Conservation (phyloP, 1,140 invertebrate species). For the Aporrectodea caliginosa region DNA sequence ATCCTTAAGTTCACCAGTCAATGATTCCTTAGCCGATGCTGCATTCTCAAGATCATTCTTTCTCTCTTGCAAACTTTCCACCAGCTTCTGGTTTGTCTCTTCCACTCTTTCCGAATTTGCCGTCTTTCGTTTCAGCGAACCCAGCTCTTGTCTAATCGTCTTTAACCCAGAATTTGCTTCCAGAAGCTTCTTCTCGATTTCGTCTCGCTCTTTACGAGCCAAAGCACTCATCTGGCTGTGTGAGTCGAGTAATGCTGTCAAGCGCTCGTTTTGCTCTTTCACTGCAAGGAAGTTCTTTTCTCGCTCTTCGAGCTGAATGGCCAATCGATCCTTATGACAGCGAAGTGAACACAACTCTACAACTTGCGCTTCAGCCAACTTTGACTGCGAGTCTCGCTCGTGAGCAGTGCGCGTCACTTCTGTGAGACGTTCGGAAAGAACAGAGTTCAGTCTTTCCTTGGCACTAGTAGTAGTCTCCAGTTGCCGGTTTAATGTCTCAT, state of each 20-base stretch:
- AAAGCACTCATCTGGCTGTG: neutral
- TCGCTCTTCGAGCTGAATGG: slow-evolving; percentile 47
- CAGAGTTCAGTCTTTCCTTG: slow-evolving; percentile 37
- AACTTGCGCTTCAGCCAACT: slow-evolving; percentile 41
- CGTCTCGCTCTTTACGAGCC: neutral
- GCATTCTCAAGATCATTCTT: neutral
- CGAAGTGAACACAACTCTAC: slow-evolving; percentile 36
- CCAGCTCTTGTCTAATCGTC: too few species aligned
- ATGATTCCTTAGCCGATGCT: neutral
- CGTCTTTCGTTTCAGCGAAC: neutral
- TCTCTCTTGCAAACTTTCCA: neutral
- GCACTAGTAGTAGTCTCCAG: neutral
- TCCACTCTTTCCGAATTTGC: neutral
- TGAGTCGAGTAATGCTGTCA: slow-evolving; percentile 42
- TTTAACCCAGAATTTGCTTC: neutral
- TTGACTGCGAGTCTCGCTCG: slow-evolving; percentile 45
- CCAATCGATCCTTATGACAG: slow-evolving; percentile 39
- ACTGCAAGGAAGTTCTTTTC: slow-evolving; percentile 43
- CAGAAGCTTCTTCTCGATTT: neutral
- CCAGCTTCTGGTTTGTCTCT: neutral
- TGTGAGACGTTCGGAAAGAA: slow-evolving; percentile 41
- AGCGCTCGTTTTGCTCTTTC: slow-evolving; percentile 42
- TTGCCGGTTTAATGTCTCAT: neutral
- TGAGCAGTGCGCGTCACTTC: slow-evolving; percentile 41
- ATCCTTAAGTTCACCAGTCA: neutral